Conservation (phyloP, 2,113 vertebrate species). For the Procavia capensis region DNA sequence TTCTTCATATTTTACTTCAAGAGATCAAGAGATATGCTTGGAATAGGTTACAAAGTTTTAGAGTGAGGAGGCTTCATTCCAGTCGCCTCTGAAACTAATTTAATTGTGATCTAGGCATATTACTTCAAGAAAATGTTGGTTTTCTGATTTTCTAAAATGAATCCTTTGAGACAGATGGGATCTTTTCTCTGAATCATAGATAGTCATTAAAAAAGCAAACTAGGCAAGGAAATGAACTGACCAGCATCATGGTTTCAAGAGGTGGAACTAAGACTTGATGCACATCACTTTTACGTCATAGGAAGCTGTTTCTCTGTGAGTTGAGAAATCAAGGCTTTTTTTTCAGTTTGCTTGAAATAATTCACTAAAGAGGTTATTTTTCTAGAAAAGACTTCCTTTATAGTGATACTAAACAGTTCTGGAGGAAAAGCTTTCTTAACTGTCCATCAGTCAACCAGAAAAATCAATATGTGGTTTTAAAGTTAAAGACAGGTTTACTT, state of each 20-base stretch:
- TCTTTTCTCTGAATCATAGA: neutral
- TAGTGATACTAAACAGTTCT: slow-evolving; percentile 9
- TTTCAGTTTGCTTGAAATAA: slow-evolving; percentile 12
- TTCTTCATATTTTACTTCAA: neutral
- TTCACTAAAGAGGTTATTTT: neutral
- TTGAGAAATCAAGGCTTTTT: neutral
- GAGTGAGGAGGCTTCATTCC: neutral
- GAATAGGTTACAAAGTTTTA: neutral
- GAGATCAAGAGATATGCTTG: neutral
- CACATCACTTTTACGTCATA: neutral
- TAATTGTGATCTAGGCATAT: slow-evolving; percentile 34
- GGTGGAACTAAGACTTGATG: neutral
- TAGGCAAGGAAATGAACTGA: neutral
- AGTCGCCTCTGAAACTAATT: neutral
- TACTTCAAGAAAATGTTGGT: slow-evolving; percentile 12
- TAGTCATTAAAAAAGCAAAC: neutral
- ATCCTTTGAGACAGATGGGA: neutral
- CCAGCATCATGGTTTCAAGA: slow-evolving; percentile 10
- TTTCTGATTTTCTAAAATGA: slow-evolving; percentile 51
- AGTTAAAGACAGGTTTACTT: slow-evolving; percentile 24
- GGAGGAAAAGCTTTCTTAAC: neutral
- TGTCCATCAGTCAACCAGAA: neutral
- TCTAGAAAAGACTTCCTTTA: neutral
- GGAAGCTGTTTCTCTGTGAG: neutral
- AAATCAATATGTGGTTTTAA: slow-evolving; percentile 13